Conservation (phyloP, 2,113 vertebrate species). For the Tricholaema leucomelas region DNA sequence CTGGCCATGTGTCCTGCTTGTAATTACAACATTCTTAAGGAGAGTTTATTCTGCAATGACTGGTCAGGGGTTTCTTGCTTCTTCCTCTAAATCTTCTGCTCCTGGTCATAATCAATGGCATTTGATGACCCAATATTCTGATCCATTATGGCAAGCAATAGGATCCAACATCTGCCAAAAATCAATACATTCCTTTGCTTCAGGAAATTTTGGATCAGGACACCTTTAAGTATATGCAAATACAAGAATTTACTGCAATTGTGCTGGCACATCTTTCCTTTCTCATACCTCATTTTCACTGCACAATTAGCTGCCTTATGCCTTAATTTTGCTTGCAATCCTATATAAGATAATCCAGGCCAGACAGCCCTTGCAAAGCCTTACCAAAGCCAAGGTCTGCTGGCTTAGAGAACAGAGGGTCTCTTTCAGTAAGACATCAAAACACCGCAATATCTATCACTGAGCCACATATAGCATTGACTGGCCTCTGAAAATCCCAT, state of each 20-base stretch:
- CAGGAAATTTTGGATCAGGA: not conserved
- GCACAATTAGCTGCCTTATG: not conserved
- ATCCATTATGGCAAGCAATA: not conserved
- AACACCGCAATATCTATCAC: not conserved
- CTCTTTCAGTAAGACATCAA: not conserved
- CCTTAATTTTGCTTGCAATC: not conserved
- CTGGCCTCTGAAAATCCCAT: not conserved
- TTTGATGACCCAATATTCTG: conserved; percentile 9
- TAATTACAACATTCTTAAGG: conserved; percentile 12
- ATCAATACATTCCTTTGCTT: conserved; percentile 5
- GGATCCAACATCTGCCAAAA: conserved; percentile 5
- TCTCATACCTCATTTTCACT: not conserved
- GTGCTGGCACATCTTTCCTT: not conserved
- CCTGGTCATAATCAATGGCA: conserved; percentile 18
- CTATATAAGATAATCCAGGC: not conserved
- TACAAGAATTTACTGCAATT: conserved; percentile 18
- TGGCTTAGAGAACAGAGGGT: not conserved
- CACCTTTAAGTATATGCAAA: not conserved
- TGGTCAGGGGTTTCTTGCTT: conserved; percentile 10
- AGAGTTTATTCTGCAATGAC: conserved; percentile 1
- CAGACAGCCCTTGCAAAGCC: not conserved
- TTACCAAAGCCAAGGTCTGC: not conserved
- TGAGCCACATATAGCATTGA: not conserved
- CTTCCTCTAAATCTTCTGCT: conserved; percentile 22
- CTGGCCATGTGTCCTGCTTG: not conserved